phyloP scores from a whole-genome alignment of 2,888 invertebrate species.

The Spilosoma lubricipeda region DNA sequence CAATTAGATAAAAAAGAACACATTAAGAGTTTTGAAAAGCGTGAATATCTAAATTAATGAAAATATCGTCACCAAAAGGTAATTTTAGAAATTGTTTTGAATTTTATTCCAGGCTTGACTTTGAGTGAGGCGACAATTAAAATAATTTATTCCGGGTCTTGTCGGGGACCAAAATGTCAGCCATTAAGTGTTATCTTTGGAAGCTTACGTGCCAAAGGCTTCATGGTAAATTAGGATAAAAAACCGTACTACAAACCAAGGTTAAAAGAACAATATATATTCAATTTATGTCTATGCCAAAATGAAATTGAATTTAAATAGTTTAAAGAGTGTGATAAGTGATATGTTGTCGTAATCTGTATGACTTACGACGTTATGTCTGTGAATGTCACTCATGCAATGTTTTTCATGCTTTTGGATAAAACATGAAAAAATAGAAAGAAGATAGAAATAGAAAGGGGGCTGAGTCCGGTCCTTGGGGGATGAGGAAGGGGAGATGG shows the following conservation, averaged over 20 bases:
- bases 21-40: conserved; percentile 10
- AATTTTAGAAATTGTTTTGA: conserved; percentile 23
- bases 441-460: too few species aligned
- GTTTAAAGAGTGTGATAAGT: neutral
- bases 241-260: neutral
- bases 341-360: neutral
- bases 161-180: conserved; percentile 25
- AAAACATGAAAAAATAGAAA: too few species aligned
- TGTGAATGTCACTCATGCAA: neutral
- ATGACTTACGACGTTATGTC: neutral
- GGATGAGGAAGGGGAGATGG: too few species aligned
- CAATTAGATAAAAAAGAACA: neutral
- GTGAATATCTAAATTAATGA: neutral
- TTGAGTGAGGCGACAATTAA: conserved; percentile 51
- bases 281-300: neutral
- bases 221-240: neutral
- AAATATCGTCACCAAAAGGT: neutral
- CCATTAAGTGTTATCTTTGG: conserved; percentile 15
- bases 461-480: too few species aligned
- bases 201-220: conserved; percentile 15
- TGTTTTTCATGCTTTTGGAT: too few species aligned
- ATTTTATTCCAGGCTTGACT: conserved; percentile 54
- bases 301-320: neutral
- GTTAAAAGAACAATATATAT: neutral
- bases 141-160: conserved; percentile 49